Evolutionary conservation across 2,797 vertebrate species (phyloP).

Genomic region (Lepidocolaptes lacrymiger): DNA sequence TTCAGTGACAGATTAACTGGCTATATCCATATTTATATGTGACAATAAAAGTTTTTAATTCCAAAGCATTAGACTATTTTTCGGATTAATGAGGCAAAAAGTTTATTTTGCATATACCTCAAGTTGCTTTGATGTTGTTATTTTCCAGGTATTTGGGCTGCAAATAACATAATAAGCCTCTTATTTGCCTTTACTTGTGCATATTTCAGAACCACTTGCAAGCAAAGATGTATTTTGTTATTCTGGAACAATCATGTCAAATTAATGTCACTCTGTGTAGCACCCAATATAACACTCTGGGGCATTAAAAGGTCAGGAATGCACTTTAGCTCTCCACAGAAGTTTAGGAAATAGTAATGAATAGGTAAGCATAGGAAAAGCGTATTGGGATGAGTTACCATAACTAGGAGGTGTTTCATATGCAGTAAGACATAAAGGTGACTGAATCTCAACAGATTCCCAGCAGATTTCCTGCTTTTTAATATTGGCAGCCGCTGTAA

Average conservation of each 20-base stretch:
- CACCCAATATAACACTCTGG: background rate
- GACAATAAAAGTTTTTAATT: rapidly evolving
- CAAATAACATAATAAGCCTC: background rate
- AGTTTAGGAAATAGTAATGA: background rate
- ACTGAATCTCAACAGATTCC: background rate
- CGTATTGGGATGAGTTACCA: background rate
- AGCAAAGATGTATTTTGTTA: background rate
- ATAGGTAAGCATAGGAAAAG: background rate
- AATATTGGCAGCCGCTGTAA: background rate
- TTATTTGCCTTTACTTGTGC: background rate
- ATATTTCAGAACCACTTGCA: background rate
- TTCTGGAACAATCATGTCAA: background rate
- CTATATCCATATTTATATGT: background rate
- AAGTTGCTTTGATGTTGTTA: background rate
- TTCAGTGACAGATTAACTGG: background rate
- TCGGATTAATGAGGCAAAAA: background rate
- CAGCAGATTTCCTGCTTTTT: background rate
- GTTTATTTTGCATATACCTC: background rate
- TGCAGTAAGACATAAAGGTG: background rate
- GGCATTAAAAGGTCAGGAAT: background rate
- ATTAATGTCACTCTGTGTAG: background rate
- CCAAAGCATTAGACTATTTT: background rate
- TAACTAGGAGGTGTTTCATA: background rate
- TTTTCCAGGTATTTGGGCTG: background rate
- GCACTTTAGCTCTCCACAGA: background rate